phyloP scores from a whole-genome alignment of 2,888 invertebrate species.

The Thecocarcelia acutangulata region DNA sequence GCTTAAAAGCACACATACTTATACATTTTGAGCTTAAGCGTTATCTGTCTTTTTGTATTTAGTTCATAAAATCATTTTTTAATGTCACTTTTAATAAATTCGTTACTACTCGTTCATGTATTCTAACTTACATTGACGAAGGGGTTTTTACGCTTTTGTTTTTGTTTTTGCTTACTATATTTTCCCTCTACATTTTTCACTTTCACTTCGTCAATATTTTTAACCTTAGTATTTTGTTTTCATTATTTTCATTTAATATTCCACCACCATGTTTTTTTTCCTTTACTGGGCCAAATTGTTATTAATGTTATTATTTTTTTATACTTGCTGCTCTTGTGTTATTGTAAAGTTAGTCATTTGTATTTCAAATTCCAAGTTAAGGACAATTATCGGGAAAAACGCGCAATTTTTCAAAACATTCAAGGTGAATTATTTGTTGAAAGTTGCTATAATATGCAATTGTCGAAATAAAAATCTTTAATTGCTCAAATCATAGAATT shows the following conservation, averaged over 20 bases:
- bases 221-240: slow-evolving; percentile 17
- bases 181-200: slow-evolving; percentile 42
- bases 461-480: not conserved
- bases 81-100: slow-evolving; percentile 53
- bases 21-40: not conserved
- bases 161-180: slow-evolving; percentile 25
- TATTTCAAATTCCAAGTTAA: slow-evolving; percentile 29
- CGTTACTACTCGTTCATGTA: slow-evolving; percentile 24
- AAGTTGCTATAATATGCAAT: slow-evolving; percentile 15
- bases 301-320: slow-evolving; percentile 55
- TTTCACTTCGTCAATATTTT: slow-evolving; percentile 32
- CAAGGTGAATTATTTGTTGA: slow-evolving; percentile 20
- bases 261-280: slow-evolving; percentile 23
- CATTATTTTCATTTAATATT: slow-evolving; percentile 50
- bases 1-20: not conserved
- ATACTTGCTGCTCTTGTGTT: slow-evolving; percentile 18
- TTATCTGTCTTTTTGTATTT: slow-evolving; percentile 12
- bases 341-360: slow-evolving; percentile 36
- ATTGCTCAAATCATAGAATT: not conserved
- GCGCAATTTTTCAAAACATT: slow-evolving; percentile 37
- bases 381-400: slow-evolving; percentile 34
- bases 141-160: slow-evolving; percentile 50
- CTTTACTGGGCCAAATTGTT: slow-evolving; percentile 44
- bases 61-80: slow-evolving; percentile 55
- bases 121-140: slow-evolving; percentile 35